Evolutionary conservation across 2,113 vertebrate species (phyloP).

Genomic region (Petroica traversi): DNA sequence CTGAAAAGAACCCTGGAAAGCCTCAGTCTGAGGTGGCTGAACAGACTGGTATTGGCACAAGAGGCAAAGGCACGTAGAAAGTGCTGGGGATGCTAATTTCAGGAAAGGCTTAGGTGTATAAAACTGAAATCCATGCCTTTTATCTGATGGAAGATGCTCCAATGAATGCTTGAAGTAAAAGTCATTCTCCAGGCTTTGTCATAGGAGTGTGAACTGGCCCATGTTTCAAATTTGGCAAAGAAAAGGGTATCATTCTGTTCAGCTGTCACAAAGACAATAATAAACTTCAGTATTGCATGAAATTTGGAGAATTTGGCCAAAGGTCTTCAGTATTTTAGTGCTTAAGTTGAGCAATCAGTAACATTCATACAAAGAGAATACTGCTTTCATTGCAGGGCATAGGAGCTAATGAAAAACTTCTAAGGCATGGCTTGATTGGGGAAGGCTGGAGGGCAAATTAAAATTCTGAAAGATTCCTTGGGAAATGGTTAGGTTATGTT

Average conservation of each 20-base stretch:
- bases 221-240: neutral
- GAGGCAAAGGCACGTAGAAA: neutral
- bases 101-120: neutral
- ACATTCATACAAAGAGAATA: neutral
- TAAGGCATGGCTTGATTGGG: neutral
- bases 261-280: neutral
- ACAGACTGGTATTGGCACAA: neutral
- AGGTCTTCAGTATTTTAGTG: neutral
- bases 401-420: neutral
- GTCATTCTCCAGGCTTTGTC: neutral
- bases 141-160: neutral
- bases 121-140: neutral
- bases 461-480: neutral
- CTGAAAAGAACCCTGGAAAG: neutral
- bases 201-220: neutral
- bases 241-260: neutral
- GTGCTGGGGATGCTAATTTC: neutral
- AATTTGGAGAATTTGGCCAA: neutral
- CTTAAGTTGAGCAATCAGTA: neutral
- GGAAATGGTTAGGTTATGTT: neutral
- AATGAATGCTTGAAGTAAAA: neutral
- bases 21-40: neutral
- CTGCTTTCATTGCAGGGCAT: neutral
- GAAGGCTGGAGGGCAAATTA: neutral
- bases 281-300: neutral